These are phyloP conservation scores for Neoarius graeffei DNA, from an alignment of 2,113 vertebrate genomes.

Conservation along the genomic window DNA sequence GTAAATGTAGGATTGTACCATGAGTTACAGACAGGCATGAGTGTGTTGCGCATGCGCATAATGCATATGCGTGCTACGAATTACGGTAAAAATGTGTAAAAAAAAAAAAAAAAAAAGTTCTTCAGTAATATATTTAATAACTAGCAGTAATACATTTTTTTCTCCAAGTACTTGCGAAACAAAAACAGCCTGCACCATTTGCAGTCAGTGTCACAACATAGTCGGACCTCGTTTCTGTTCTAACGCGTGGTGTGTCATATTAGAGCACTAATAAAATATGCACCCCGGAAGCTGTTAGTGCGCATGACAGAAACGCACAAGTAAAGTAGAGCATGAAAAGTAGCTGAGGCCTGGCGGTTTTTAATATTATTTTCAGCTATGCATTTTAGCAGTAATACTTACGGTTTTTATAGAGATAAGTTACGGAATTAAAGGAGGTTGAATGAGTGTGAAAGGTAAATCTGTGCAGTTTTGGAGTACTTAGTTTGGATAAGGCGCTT, in stretches of 20 bases:
- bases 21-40: background rate
- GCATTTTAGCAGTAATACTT: background rate
- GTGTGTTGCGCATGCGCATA: background rate
- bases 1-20: background rate
- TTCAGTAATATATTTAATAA: background rate
- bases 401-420: background rate
- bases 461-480: slow-evolving; percentile 49
- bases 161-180: background rate
- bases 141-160: background rate
- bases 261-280: slow-evolving; percentile 63
- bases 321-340: slow-evolving; percentile 63
- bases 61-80: background rate
- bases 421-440: background rate
- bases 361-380: background rate
- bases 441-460: background rate
- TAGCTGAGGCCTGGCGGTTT: slow-evolving; percentile 63
- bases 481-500: slow-evolving; percentile 59
- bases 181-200: background rate
- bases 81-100: background rate
- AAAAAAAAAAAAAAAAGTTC: too few relatives aligned
- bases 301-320: slow-evolving; percentile 67
- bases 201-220: too few relatives aligned
- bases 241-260: background rate
- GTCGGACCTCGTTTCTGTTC: background rate
- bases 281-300: slow-evolving; percentile 66